phyloP scores from a whole-genome alignment of 2,113 vertebrate species.

The Gasterosteus aculeatus region DNA sequence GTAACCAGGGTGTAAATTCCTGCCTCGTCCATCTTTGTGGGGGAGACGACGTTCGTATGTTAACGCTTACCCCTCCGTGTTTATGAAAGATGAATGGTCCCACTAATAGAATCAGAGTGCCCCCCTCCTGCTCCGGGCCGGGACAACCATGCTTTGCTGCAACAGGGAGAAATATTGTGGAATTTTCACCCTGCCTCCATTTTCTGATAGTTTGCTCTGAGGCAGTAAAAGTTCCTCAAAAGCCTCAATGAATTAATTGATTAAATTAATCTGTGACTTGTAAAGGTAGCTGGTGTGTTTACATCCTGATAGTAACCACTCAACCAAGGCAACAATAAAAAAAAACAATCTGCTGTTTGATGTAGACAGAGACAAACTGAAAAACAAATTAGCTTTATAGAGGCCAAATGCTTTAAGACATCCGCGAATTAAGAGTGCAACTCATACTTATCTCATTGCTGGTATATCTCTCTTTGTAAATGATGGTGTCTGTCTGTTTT shows the following conservation, averaged over 20 bases:
- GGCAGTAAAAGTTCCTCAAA: conserved; percentile 7
- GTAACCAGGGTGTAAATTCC: not conserved
- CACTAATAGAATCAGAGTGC: conserved; percentile 25
- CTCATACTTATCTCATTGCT: conserved; percentile 37
- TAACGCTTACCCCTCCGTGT: conserved; percentile 9
- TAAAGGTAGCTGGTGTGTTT: no score
- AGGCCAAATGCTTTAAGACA: conserved; percentile 43
- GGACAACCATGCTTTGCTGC: conserved; percentile 43
- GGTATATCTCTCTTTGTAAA: conserved; percentile 5
- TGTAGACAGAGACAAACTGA: conserved; percentile 11
- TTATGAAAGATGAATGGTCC: conserved; percentile 45
- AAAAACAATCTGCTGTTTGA: conserved; percentile 16
- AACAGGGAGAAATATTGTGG: conserved; percentile 12
- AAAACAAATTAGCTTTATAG: conserved; percentile 34
- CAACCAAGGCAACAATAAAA: not conserved
- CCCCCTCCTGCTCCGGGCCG: conserved; percentile 25
- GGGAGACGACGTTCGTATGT: not conserved
- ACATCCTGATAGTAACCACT: no score
- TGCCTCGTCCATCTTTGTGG: not conserved
- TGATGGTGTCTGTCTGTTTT: not conserved
- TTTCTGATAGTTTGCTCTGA: conserved; percentile 12
- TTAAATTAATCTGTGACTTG: not conserved
- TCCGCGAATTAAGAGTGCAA: conserved; percentile 32
- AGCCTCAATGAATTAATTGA: not conserved
- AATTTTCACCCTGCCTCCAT: conserved; percentile 11